Base-by-base conservation (phyloP, 1,140 invertebrate genomes). In the Zaprionus gabonicus region DNA sequence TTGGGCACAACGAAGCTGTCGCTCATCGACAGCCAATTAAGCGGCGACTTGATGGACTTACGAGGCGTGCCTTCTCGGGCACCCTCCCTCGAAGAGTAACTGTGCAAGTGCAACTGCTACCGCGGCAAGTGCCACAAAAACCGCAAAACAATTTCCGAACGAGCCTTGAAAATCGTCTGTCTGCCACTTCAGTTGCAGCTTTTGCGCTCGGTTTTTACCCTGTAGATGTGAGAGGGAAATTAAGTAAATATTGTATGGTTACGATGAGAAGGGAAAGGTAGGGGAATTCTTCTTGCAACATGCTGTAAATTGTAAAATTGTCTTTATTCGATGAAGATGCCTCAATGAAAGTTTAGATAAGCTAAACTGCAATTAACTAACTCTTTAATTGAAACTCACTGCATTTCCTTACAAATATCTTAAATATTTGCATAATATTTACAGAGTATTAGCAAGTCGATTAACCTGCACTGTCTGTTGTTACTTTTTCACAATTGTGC, bases 21-120 rank as follows among this genome's bases (percentile, higher is more conserved):
- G 41, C 76, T 81, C 71, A 79, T 87, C 80, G 73, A 59, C 84
- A 58, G 84, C 84, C 83, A 88, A 88, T 87, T 87, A 87, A 71
- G 80, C 49, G 46, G 70, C 51, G 28, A 71, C 68, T 78, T 88
- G 81, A 87, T 83, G 82, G 77, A 88, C 74, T 80, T 88, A 65
- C 59, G 46, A 75, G 77, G 57, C 69, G 25, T 60, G 69, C 41
- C 15, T 44, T 46, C 9, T 10, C 31, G 31, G 31, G 55, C 38
- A 34, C 15, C 17, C 20, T 23, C 13, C 23, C 53, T 23, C 49
- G 23, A 57, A 57, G 10, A 13, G 58, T 41, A 41, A 27, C 7
- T 46, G 41, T 46, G 49, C 71, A 60, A 60, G 34, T 63, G 66
- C 55, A 68, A 38, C 41, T n/a, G 20, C 38, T 41, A n/a, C 13